A percentile compares a stretch with the other conserved stretches of the same genome.
These are phyloP conservation scores for pig (Sus scrofa) DNA, from an alignment of 2,113 vertebrate genomes.

Conservation along the genomic window DNA sequence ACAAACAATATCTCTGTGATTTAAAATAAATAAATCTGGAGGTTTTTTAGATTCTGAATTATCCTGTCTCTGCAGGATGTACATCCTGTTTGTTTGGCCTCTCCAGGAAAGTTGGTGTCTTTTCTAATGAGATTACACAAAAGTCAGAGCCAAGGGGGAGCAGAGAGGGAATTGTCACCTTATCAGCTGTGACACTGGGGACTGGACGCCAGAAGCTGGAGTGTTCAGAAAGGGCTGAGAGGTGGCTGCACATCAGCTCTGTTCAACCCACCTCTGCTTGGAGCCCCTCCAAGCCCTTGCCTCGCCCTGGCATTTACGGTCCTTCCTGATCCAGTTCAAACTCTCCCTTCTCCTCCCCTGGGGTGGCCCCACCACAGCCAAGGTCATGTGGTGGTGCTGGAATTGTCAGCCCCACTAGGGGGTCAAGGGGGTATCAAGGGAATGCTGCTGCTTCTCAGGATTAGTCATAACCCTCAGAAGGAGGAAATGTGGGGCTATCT, in stretches of 20 bases:
- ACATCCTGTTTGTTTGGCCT: constrained; percentile 52
- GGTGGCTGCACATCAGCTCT: fast-evolving
- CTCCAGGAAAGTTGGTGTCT: constrained; percentile 24
- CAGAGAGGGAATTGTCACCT: not conserved
- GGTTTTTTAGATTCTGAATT: not conserved
- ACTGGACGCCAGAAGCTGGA: not conserved
- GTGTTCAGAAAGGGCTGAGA: fast-evolving
- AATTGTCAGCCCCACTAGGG: not conserved
- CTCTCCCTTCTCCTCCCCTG: not conserved
- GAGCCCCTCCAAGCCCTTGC: not conserved
- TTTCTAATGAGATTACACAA: constrained; percentile 33
- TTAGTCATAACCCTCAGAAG: not conserved
- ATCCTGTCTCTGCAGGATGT: constrained; percentile 32
- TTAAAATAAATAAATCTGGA: constrained; percentile 50
- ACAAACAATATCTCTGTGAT: not conserved
- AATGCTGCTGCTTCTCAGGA: not conserved
- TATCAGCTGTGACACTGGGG: not conserved
- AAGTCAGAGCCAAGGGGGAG: not conserved
- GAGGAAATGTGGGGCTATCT: not conserved
- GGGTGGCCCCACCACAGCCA: not conserved
- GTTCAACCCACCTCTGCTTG: not conserved
- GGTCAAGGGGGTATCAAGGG: too few species aligned
- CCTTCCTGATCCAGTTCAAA: not conserved
- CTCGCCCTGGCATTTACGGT: fast-evolving
- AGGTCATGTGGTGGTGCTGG: not conserved